Percentiles rank a stretch among this genome's conserved stretches.
These are phyloP conservation scores for Anomalospiza imberbis DNA, from an alignment of 2,797 vertebrate genomes.

Conservation along the genomic window DNA sequence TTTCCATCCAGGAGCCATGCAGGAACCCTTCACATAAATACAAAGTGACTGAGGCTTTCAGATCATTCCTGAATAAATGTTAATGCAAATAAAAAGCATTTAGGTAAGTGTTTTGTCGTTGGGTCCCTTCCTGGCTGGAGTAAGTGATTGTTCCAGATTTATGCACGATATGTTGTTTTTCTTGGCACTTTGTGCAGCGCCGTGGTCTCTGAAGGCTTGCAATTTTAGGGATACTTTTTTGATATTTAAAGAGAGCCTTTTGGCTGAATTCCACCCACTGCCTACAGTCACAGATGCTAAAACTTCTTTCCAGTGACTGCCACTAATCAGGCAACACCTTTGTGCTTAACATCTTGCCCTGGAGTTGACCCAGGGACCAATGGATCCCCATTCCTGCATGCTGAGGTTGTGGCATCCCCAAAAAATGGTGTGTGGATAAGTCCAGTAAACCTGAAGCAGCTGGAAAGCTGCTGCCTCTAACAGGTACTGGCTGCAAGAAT, in stretches of 20 bases:
- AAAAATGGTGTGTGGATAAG: neutral
- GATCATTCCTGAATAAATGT: neutral
- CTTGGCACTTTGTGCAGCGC: neutral
- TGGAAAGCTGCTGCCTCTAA: neutral
- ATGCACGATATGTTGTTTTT: slow-evolving; percentile 4
- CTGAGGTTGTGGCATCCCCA: neutral
- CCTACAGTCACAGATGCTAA: slow-evolving; percentile 54
- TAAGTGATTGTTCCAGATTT: slow-evolving; percentile 56
- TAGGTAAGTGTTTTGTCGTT: slow-evolving; percentile 37
- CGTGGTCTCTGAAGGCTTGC: slow-evolving; percentile 13
- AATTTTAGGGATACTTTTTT: slow-evolving; percentile 53
- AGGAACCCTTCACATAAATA: neutral
- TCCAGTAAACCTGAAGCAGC: neutral
- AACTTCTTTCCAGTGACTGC: slow-evolving; percentile 53
- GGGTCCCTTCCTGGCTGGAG: slow-evolving; percentile 32
- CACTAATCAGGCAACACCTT: slow-evolving; percentile 48
- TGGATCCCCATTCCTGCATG: neutral
- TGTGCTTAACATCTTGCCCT: slow-evolving; percentile 49
- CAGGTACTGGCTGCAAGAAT: neutral
- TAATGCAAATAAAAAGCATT: slow-evolving; percentile 39
- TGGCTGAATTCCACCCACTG: slow-evolving; percentile 40
- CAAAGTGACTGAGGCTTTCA: neutral
- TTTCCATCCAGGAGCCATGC: accelerated
- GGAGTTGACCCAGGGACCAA: neutral
- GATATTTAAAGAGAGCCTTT: slow-evolving; percentile 47